These are phyloP conservation scores for Podilymbus podiceps DNA, from an alignment of 2,113 vertebrate genomes.

Conservation along the genomic window DNA sequence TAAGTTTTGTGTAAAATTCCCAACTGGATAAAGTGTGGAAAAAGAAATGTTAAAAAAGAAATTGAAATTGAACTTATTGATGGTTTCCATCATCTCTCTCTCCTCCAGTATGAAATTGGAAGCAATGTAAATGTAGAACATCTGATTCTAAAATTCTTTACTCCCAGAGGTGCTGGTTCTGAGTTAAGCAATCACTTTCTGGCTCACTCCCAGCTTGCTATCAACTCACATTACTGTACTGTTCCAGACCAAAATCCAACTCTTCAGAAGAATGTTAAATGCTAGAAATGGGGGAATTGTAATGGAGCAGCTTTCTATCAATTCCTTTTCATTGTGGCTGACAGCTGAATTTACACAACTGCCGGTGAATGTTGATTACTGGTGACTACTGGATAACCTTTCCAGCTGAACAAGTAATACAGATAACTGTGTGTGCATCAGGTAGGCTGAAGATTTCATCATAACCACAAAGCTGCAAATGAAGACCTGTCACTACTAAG, in stretches of 20 bases:
- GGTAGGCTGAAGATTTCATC: background rate
- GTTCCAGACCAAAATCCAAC: conserved; percentile 31
- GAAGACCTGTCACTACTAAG: background rate
- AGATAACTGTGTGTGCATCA: background rate
- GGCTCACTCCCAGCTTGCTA: conserved; percentile 21
- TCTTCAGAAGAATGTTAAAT: conserved; percentile 19
- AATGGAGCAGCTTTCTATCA: background rate
- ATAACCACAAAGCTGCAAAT: background rate
- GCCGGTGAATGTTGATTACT: background rate
- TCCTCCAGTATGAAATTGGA: background rate
- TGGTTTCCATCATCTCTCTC: background rate
- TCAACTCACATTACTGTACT: conserved; percentile 1
- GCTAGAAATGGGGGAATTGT: background rate
- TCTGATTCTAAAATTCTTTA: conserved; percentile 31
- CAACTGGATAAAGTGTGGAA: background rate
- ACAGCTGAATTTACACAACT: conserved; percentile 6
- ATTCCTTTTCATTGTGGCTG: background rate
- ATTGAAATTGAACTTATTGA: conserved; percentile 26
- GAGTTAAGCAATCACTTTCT: conserved; percentile 22
- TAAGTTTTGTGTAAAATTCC: background rate
- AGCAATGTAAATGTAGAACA: conserved; percentile 23
- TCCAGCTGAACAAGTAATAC: background rate
- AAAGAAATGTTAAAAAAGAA: conserved; percentile 15
- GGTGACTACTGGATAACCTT: background rate
- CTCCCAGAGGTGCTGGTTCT: conserved; percentile 38